These are phyloP conservation scores for Carassius carassius DNA, from an alignment of 2,113 vertebrate species.

Conservation along the genomic window DNA sequence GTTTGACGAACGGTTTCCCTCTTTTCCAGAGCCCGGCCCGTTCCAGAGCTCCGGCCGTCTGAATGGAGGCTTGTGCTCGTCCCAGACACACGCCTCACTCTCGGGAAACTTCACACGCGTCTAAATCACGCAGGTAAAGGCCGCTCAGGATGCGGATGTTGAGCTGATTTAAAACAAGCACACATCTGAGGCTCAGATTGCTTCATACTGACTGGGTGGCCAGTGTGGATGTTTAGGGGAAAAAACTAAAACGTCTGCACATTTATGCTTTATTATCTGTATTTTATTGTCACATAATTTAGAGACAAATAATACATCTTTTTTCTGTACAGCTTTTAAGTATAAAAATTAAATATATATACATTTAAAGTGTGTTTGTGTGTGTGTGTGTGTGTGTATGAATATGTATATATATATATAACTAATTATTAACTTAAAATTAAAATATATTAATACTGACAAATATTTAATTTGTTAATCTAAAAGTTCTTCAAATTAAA, in stretches of 20 bases:
- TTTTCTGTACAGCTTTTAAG: not conserved
- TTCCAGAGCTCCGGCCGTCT: conserved; percentile 29
- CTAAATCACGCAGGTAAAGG: not conserved
- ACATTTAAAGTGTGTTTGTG: not conserved
- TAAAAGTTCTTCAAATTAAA: too few relatives aligned
- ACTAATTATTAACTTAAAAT: too few relatives aligned
- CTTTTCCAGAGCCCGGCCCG: conserved; percentile 44
- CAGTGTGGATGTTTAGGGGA: not conserved
- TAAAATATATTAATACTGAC: too few relatives aligned
- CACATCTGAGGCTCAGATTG: not conserved
- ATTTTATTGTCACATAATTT: not conserved
- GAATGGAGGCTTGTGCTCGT: conserved; percentile 59
- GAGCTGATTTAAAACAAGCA: not conserved
- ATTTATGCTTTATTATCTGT: not conserved
- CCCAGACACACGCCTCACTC: not conserved
- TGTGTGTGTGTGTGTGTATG: too few relatives aligned
- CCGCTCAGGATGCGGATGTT: not conserved
- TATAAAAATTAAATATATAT: not conserved
- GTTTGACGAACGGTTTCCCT: conserved; percentile 60
- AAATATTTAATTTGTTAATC: too few relatives aligned
- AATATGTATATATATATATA: too few relatives aligned
- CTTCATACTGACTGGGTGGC: conserved; percentile 13
- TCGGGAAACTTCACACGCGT: not conserved
- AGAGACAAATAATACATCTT: not conserved
- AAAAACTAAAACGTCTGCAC: not conserved